These are phyloP conservation scores for Cassiopea xamachana DNA, from an alignment of 30 jellyfish, hydroid and myxozoan genomes.

Conservation along the genomic window DNA sequence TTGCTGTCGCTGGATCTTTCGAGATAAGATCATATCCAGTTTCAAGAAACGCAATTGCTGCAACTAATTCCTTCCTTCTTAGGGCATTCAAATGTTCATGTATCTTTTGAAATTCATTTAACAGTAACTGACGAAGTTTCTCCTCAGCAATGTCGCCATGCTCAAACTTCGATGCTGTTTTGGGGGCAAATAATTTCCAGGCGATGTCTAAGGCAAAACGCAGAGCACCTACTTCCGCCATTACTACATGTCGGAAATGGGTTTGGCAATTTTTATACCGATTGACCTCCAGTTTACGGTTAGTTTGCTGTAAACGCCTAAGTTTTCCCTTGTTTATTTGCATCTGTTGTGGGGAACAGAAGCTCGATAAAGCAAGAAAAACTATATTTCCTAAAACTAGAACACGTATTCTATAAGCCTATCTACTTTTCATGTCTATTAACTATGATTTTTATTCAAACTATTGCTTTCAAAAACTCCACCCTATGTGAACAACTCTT, in stretches of 20 bases:
- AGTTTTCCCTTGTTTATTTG: too few species aligned
- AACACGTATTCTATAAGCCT: too few species aligned
- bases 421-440: too few species aligned
- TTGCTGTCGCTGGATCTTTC: conserved; percentile 69
- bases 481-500: too few species aligned
- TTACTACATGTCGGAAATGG: not conserved
- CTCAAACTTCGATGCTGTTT: conserved; percentile 71
- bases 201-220: conserved; percentile 73
- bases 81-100: conserved; percentile 88
- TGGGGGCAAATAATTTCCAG: conserved; percentile 91
- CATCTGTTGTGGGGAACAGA: too few species aligned
- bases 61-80: conserved; percentile 91
- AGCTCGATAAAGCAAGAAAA: too few species aligned
- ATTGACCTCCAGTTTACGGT: too few species aligned
- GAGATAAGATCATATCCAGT: conserved; percentile 84
- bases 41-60: conserved; percentile 84
- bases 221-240: conserved; percentile 86
- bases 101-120: conserved; percentile 83
- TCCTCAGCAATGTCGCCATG: conserved; percentile 91
- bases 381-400: too few species aligned
- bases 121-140: conserved; percentile 79
- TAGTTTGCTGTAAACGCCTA: too few species aligned
- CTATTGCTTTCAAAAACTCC: too few species aligned
- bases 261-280: too few species aligned
- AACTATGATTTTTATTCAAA: too few species aligned